phyloP scores from a whole-genome alignment of 2,888 invertebrate genomes.

The Dendrolimus pini region DNA sequence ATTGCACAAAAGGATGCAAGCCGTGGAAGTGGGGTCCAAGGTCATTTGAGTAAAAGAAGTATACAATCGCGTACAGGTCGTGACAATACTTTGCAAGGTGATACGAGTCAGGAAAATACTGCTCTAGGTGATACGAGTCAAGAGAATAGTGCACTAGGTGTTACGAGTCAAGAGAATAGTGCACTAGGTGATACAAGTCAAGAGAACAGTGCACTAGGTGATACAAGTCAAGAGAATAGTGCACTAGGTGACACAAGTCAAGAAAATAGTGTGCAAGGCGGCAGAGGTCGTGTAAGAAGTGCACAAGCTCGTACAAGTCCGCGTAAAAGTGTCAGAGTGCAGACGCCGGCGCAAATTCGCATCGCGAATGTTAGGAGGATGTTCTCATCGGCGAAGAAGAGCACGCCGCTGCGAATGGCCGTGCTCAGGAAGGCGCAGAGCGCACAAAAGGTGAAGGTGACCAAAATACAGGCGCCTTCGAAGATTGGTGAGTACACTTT shows the following conservation, averaged over 20 bases:
- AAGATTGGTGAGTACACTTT: slow-evolving; percentile 31
- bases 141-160: no score
- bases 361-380: slow-evolving; percentile 2
- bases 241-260: no score
- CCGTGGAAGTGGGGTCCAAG: no score
- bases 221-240: no score
- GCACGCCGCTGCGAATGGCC: slow-evolving; percentile 36
- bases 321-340: slow-evolving; percentile 3
- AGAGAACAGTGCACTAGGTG: background rate
- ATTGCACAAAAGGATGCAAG: no score
- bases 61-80: no score
- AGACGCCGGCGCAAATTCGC: slow-evolving; percentile 3
- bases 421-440: slow-evolving; percentile 33
- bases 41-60: no score
- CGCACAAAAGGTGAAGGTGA: slow-evolving; percentile 21
- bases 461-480: slow-evolving; percentile 47
- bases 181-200: background rate
- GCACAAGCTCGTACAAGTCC: slow-evolving; percentile 1
- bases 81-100: no score
- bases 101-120: no score
- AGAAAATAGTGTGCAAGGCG: background rate
- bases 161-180: no score
- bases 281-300: slow-evolving; percentile 1
- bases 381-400: slow-evolving; percentile 11
- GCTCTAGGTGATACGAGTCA: no score